phyloP scores from a whole-genome alignment of 1,140 invertebrate genomes.

The Phenacoccus solenopsis region DNA sequence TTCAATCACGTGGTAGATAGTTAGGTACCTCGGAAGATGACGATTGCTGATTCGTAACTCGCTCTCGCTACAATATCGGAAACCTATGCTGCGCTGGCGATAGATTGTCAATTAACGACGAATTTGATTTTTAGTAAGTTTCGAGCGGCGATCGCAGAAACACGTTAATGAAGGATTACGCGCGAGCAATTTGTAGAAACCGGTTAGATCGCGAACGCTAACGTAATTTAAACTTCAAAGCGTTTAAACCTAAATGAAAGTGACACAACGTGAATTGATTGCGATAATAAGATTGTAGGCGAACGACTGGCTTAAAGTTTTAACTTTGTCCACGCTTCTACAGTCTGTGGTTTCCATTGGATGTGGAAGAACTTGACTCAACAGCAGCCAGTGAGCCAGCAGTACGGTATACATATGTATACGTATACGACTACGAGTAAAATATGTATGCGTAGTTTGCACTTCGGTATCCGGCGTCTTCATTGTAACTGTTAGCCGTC shows the following conservation, averaged over 20 bases:
- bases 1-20: too few species aligned
- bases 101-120: too few species aligned
- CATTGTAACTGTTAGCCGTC: background rate
- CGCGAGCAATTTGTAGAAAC: background rate
- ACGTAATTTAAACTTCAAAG: slow-evolving; percentile 15
- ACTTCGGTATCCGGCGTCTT: background rate
- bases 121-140: too few species aligned
- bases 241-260: slow-evolving; percentile 10
- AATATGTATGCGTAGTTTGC: background rate
- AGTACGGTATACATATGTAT: background rate
- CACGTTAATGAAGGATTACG: too few species aligned
- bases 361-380: background rate
- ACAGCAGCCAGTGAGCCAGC: background rate
- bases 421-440: background rate
- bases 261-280: slow-evolving; percentile 15
- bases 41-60: too few species aligned
- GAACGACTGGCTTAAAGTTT: slow-evolving; percentile 11
- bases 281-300: slow-evolving; percentile 14
- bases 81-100: too few species aligned
- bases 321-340: slow-evolving; percentile 13
- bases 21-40: too few species aligned
- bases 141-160: too few species aligned
- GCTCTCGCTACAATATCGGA: too few species aligned
- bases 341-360: background rate
- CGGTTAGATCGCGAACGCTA: background rate